A percentile compares a stretch with the other conserved stretches of the same genome.
phyloP scores from a whole-genome alignment of 2,888 invertebrate genomes.

The Aradus depressus region DNA sequence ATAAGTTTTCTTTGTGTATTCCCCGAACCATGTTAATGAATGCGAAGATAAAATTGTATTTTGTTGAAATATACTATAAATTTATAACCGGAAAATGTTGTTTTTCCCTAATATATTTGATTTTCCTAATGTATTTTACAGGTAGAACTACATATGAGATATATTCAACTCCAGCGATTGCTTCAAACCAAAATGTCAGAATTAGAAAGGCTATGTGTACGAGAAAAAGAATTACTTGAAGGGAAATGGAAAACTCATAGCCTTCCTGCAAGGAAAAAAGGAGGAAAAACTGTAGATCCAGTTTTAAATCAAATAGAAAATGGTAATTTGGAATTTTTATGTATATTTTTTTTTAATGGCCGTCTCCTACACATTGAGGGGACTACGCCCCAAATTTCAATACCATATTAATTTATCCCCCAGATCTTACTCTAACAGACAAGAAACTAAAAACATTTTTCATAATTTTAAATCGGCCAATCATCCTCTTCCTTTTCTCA shows the following conservation, averaged over 20 bases:
- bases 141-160: conserved; percentile 85
- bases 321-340: conserved; percentile 18
- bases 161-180: conserved; percentile 75
- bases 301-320: conserved; percentile 23
- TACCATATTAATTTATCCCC: background rate
- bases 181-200: conserved; percentile 76
- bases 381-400: background rate
- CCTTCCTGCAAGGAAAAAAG: conserved; percentile 72
- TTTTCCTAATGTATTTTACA: no score
- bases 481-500: no score
- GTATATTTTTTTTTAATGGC: conserved; percentile 4
- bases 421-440: no score
- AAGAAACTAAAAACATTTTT: no score
- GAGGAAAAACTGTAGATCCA: conserved; percentile 32
- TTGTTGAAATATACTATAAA: no score
- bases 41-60: no score
- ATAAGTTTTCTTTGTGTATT: no score
- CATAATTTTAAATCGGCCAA: no score
- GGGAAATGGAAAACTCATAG: conserved; percentile 85
- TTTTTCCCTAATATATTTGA: no score
- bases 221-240: conserved; percentile 71
- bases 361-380: background rate
- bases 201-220: conserved; percentile 65
- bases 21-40: no score
- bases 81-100: conserved; percentile 3